phyloP scores from a whole-genome alignment of 2,797 vertebrate species.

The Myotis vivesi region DNA sequence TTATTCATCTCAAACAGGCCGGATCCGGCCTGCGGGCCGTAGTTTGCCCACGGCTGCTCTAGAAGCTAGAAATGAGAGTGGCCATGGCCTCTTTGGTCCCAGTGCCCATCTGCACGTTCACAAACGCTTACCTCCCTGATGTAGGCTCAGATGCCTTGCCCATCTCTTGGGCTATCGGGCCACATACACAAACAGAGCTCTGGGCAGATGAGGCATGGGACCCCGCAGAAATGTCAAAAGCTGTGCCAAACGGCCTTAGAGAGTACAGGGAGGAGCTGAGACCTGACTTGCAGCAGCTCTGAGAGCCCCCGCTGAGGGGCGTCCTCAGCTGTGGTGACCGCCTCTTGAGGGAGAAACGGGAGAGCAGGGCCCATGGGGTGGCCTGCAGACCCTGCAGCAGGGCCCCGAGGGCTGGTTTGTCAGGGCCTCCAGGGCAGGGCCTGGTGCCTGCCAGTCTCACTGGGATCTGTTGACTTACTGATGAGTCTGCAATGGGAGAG shows the following conservation, averaged over 20 bases:
- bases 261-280: neutral
- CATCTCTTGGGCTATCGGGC: neutral
- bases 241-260: neutral
- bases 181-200: neutral
- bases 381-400: neutral
- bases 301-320: neutral
- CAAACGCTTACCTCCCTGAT: neutral
- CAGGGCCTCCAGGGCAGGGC: neutral
- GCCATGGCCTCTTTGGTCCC: neutral
- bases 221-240: neutral
- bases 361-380: neutral
- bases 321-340: neutral
- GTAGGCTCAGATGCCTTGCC: neutral
- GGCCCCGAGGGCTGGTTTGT: neutral
- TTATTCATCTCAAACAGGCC: too few species aligned
- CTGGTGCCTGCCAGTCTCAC: accelerated
- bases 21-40: too few species aligned
- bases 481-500: neutral
- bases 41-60: neutral
- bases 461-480: neutral
- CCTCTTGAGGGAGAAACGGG: neutral
- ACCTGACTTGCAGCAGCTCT: neutral
- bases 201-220: neutral
- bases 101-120: neutral
- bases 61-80: neutral